These are phyloP conservation scores for Watsonalla cultraria DNA, from an alignment of 2,888 invertebrate species.

Conservation along the genomic window DNA sequence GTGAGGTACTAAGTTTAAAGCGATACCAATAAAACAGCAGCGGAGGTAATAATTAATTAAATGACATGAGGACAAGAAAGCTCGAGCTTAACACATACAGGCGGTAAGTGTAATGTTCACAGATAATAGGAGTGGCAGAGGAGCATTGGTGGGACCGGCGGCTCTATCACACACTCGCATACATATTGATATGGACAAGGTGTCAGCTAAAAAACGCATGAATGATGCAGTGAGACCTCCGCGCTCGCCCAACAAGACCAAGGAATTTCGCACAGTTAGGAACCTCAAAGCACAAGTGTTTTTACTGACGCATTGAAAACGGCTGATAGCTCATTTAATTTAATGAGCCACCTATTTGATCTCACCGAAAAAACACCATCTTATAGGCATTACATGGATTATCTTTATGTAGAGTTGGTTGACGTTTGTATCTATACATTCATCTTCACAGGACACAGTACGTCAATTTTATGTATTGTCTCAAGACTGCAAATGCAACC, in stretches of 20 bases:
- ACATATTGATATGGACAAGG: constrained; percentile 72
- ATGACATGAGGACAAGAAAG: too few species aligned
- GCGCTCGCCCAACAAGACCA: constrained; percentile 62
- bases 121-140: background rate
- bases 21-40: too few species aligned
- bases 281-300: constrained; percentile 55
- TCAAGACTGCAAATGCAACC: too few species aligned
- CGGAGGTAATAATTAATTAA: too few species aligned
- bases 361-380: constrained; percentile 10
- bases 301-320: constrained; percentile 57
- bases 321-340: constrained; percentile 71
- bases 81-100: background rate
- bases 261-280: constrained; percentile 68
- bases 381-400: constrained; percentile 12
- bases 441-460: too few species aligned
- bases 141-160: constrained; percentile 31
- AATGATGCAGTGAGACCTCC: constrained; percentile 75
- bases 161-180: constrained; percentile 59
- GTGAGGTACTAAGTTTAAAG: too few species aligned
- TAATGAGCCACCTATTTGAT: constrained; percentile 53
- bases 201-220: constrained; percentile 71
- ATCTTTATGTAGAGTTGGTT: background rate
- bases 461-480: too few species aligned
- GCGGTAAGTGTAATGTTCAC: background rate
- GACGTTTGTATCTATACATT: too few species aligned